Base-by-base conservation (phyloP, 2,113 vertebrate species). In the Notarius quadriscutis region DNA sequence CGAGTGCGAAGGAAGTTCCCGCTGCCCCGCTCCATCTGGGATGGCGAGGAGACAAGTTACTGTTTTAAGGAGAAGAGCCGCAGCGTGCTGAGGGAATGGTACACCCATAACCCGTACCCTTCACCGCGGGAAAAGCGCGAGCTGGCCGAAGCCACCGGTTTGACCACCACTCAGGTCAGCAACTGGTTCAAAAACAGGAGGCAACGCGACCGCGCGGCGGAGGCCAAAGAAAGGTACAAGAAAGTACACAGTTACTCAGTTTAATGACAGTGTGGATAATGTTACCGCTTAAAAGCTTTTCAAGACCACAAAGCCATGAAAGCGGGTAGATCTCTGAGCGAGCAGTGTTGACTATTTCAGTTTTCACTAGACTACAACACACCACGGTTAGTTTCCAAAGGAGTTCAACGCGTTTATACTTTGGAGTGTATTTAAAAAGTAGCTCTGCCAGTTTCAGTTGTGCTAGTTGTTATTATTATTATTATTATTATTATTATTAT, bases 171-270 rank as follows among this genome's bases (percentile, higher is more conserved):
- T 83, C 97, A 98, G 89, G 97, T 98, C 96, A 98, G 97, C 96
- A 98, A 98, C 96, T 97, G 97, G 97, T 98, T 97, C 94, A 98
- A 98, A 91, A 98, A 98, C 95, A 94, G 97, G 88, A 91, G 97
- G 88, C 97, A 98, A 93, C 93, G 97, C 30, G 97, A 98, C 93
- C 95, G 97, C 55, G 97, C 97, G 4, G 97, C 97, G 2, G 97
- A 98, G 91, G 97, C 97, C 27, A 98, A 98, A 88, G 97, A 97
- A 91, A 97, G 97, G 97, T 98, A 96, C 74, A 94, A 92, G 92
- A 94, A 93, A 91, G 92, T 88, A 82, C 77, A 25, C 72, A 20
- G 41, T 80, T 53, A 55, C 48, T 80, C 27, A 51, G 30, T 25
- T 30, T 8, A 41, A 65, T 67, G 25, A 41, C 60, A 58, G 48